Evolutionary conservation across 2,797 vertebrate genomes (phyloP), one percentile per base, ranked within the genome.

Genomic region (Urosaurus nigricauda): DNA sequence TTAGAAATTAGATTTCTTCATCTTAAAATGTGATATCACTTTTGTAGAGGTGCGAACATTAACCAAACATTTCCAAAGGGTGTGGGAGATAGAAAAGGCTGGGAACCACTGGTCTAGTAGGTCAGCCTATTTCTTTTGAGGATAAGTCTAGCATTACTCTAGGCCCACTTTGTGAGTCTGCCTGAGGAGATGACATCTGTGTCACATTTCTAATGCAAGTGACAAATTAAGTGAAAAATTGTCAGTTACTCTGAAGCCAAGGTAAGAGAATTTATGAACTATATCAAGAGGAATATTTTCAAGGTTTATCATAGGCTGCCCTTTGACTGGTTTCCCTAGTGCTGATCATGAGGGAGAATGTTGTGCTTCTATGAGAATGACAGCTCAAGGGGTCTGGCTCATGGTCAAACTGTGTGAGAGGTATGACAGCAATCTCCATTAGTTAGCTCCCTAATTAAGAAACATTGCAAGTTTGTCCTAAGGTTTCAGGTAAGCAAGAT

Each of bases 201-300:
- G 32, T 56, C 32, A 21, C 56, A 60, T 56, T 29, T 56, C 26
- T 79, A 63, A 63, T 37, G 56, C 35, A 81, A 81, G 74, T 78
- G 40, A 47, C 73, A 65, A 78, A 86, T 60, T 75, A 60, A 75
- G 35, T 75, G 84, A 85, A 47, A 85, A 74, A 75, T 78, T 86
- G 37, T 78, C 37, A 68, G 56, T 86, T 60, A 79, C 60, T 51
- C n/a, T 79, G 75, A 16, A 86, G 51, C 75, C 75, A 79, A 86
- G 75, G 74, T 86, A 79, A 79, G 71, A 85, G 70, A 79, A 86
- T 68, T 65, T 86, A 79, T 68, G 63, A 78, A 85, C 58, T 78
- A 43, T 56, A 8, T 63, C 56, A 79, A 65, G 74, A 86, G 60
- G 11, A 79, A 43, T 19, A 79, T 86, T 86, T 63, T 65, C 74